Evolutionary conservation across 1,140 invertebrate species (phyloP).

Genomic region (Drosophila santomea): DNA sequence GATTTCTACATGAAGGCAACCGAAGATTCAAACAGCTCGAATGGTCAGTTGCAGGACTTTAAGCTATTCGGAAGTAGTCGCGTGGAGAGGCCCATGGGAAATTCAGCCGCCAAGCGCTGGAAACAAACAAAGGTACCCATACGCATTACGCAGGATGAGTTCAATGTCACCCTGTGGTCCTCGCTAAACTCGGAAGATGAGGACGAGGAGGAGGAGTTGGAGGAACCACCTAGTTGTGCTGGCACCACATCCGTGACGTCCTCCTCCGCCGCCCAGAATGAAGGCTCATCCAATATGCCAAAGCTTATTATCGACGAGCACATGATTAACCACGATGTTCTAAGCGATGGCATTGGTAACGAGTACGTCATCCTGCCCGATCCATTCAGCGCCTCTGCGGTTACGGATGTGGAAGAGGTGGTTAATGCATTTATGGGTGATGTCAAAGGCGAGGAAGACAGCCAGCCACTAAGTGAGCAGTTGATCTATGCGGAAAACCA

Average conservation of each 20-base stretch:
- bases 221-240: conserved; percentile 26
- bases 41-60: conserved; percentile 61
- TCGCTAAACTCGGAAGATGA: conserved; percentile 72
- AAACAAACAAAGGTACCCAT: conserved; percentile 78
- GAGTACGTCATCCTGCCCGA: conserved; percentile 78
- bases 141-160: conserved; percentile 73
- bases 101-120: conserved; percentile 59
- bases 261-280: conserved; percentile 8
- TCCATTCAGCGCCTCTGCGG: conserved; percentile 69
- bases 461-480: conserved; percentile 65
- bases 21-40: conserved; percentile 70
- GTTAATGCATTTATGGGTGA: conserved; percentile 73
- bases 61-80: conserved; percentile 60
- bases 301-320: conserved; percentile 70
- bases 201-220: conserved; percentile 63
- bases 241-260: conserved; percentile 4
- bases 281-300: conserved; percentile 42
- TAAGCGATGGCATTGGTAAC: conserved; percentile 72
- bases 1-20: conserved; percentile 71
- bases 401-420: conserved; percentile 74
- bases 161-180: conserved; percentile 74
- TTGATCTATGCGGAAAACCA: conserved; percentile 61
- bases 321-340: conserved; percentile 67
- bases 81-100: conserved; percentile 27
- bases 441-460: conserved; percentile 65